These are phyloP conservation scores for Craterocephalus amniculus DNA, from an alignment of 2,797 vertebrate genomes.

Conservation along the genomic window DNA sequence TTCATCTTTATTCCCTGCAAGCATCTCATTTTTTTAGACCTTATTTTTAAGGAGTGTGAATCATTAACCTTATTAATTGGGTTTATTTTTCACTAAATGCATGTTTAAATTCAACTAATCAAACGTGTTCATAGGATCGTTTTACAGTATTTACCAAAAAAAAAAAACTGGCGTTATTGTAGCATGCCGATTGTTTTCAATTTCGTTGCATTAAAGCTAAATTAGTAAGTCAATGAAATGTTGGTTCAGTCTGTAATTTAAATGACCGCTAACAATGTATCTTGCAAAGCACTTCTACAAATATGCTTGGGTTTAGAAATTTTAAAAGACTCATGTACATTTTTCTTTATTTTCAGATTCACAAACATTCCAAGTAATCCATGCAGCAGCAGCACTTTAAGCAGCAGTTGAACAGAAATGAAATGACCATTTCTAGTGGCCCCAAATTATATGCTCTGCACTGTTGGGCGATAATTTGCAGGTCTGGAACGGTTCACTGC, in stretches of 20 bases:
- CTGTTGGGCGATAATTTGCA: constrained; percentile 17
- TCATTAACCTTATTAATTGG: constrained; percentile 15
- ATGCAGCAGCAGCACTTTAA: constrained; percentile 1
- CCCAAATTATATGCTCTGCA: constrained; percentile 5
- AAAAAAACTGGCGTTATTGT: background rate
- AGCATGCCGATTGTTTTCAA: background rate
- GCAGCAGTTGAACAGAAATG: constrained; percentile 4
- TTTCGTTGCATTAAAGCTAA: background rate
- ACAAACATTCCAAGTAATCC: constrained; percentile 5
- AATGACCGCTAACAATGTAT: background rate
- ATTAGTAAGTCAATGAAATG: background rate
- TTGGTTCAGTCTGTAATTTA: background rate
- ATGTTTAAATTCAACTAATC: background rate
- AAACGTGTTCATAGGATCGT: background rate
- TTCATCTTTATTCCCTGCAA: background rate
- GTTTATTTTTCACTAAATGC: background rate
- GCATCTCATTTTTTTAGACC: background rate
- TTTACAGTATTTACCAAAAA: background rate
- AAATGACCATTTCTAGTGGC: background rate
- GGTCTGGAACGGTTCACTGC: background rate
- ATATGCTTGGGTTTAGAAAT: background rate
- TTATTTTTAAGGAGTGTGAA: constrained; percentile 19
- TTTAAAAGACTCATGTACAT: background rate
- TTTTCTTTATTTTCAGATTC: background rate
- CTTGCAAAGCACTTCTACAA: background rate